Conservation (phyloP, 2,797 vertebrate genomes). For the Huso huso region DNA sequence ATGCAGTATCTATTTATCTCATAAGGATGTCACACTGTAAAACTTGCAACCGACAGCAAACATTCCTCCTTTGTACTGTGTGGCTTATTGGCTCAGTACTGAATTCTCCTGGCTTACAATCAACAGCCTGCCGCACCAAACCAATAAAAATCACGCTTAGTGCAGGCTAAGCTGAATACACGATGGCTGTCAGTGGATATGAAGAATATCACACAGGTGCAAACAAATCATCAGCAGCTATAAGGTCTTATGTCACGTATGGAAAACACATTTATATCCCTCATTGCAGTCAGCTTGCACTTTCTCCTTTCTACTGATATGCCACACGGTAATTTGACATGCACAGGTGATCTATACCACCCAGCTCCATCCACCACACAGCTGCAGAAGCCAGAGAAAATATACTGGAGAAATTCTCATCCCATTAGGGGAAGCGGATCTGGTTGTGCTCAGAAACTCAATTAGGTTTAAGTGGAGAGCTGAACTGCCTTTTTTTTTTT, state of each 20-base stretch:
- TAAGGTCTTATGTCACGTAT: background rate
- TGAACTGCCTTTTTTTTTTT: too few species aligned
- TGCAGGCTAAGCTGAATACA: background rate
- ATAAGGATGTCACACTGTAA: background rate
- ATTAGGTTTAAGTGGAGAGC: too few species aligned
- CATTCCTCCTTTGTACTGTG: background rate
- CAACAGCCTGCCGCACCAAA: background rate
- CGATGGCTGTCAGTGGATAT: background rate
- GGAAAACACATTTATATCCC: background rate
- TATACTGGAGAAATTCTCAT: too few species aligned
- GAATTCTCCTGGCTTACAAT: background rate
- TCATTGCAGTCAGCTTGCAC: too few species aligned
- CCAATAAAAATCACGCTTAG: conserved; percentile 1
- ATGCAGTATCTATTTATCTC: conserved; percentile 1
- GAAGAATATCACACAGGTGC: background rate
- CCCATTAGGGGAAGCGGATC: too few species aligned
- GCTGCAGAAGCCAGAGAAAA: too few species aligned
- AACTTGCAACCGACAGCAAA: background rate
- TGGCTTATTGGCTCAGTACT: background rate
- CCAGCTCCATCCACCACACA: too few species aligned
- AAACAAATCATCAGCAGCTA: background rate
- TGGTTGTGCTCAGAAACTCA: too few species aligned
- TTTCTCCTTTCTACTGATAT: too few species aligned
- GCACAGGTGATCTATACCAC: too few species aligned
- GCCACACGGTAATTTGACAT: too few species aligned